Base-by-base conservation (phyloP, 2,888 invertebrate genomes). In the Phaedon cochleariae region DNA sequence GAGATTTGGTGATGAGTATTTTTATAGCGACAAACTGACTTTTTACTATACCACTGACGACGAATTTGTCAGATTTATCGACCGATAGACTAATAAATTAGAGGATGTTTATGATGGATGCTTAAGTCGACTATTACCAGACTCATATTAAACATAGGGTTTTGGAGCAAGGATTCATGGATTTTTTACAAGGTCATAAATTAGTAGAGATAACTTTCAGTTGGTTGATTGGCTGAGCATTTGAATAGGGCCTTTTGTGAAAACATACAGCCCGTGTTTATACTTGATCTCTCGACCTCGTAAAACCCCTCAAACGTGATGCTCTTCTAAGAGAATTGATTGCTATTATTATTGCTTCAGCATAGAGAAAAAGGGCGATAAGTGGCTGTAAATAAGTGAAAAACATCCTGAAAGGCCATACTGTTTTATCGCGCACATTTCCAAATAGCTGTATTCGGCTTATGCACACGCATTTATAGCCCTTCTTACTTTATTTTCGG, bases 51-150 rank as follows among this genome's bases (percentile, higher is more conserved):
- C 34, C 34, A 31, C 34, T 7, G 55, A 55, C 26, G 49, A 34
- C 57, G 57, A 57, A 51, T 48, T 62, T 55, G 46, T 29, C 37
- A 62, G 57, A 62, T 49, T 57, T 62, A 62, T 62, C 20, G 57
- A 62, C 41, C 45, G 22, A 48, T 62, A 12, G 46, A 21, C 62
- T 51, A 57, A 57, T 62, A 62, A 62, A 62, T 48, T 26, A 18
- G 20, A 62, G 62, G 62, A 62, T 62, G 62, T 62, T 62, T 62
- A 62, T 57, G 51, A 55, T 57, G 49, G 29, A 62, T 49, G 55
- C 49, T 55, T 48, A 22, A 29, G 62, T 55, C 62, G 31, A 55
- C 57, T 57, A 37, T 17, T 37, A 62, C 57, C 26, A 1, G 18
- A 53, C 49, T 57, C 57, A 49, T 53, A 55, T 62, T 49, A 57